phyloP scores from a whole-genome alignment of 1,140 invertebrate species.

The Akabosia matsudoensis region DNA sequence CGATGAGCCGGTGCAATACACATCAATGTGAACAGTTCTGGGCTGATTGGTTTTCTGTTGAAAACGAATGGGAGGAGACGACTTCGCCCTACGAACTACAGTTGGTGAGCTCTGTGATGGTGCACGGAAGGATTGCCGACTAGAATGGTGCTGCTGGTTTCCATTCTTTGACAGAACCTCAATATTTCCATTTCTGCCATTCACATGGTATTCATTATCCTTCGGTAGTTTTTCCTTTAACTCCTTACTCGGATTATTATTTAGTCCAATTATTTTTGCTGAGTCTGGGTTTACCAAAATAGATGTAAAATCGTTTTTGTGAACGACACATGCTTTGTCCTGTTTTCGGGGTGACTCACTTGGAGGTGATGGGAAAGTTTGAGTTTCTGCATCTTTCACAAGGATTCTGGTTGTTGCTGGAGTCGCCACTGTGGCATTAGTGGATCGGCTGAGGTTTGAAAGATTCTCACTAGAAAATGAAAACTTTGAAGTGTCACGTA shows the following conservation, averaged over 20 bases:
- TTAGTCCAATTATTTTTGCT: not conserved
- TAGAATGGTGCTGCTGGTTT: constrained; percentile 1
- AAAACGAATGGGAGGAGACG: constrained; percentile 32
- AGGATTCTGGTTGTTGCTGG: not conserved
- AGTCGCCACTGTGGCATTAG: not conserved
- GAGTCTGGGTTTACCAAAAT: not conserved
- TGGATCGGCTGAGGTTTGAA: not conserved
- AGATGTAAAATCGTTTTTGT: constrained; percentile 9
- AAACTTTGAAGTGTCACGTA: not conserved
- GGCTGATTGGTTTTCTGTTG: constrained; percentile 52
- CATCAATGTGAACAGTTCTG: constrained; percentile 71
- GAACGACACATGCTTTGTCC: not conserved
- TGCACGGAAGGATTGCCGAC: not conserved
- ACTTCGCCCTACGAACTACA: constrained; percentile 25
- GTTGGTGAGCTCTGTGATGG: not conserved
- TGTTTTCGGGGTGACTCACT: not conserved
- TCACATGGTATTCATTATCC: too few species aligned
- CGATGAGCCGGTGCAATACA: constrained; percentile 67
- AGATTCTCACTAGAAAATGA: constrained; percentile 21
- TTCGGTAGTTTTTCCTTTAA: too few species aligned
- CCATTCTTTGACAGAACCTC: too few species aligned
- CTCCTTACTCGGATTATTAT: not conserved
- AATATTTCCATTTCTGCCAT: too few species aligned
- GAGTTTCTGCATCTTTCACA: constrained; percentile 14
- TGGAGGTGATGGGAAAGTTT: not conserved